Evolutionary conservation across 2,888 invertebrate species (phyloP).

Genomic region (Aphelenchoides bicaudatus): DNA sequence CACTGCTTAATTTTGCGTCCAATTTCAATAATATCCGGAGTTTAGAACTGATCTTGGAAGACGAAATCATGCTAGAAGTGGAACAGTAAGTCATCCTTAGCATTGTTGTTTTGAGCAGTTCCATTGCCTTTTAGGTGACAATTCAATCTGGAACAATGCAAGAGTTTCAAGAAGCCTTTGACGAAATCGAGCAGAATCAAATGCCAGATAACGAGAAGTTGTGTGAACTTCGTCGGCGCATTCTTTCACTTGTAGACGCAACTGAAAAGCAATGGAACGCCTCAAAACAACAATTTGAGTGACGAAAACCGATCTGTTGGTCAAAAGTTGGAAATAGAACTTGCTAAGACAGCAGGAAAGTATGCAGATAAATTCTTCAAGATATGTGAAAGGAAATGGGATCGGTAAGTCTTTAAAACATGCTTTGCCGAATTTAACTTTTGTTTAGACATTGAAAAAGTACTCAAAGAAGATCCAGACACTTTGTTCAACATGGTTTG

Average conservation of each 20-base stretch:
- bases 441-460: constrained; percentile 19
- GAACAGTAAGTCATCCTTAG: constrained; percentile 1
- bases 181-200: too few species aligned
- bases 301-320: background rate
- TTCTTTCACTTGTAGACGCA: constrained; percentile 7
- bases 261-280: constrained; percentile 9
- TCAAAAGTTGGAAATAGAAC: constrained; percentile 6
- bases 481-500: constrained; percentile 1
- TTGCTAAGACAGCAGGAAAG: background rate
- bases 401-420: too few species aligned
- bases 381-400: constrained; percentile 15
- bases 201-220: constrained; percentile 10
- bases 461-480: constrained; percentile 18
- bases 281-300: background rate
- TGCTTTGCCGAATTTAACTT: too few species aligned
- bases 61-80: constrained; percentile 7
- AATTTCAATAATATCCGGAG: background rate
- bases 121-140: background rate
- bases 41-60: background rate
- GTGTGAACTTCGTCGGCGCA: background rate
- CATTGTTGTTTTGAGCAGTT: background rate
- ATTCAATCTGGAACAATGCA: constrained; percentile 6
- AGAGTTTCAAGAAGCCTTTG: constrained; percentile 6
- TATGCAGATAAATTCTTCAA: constrained; percentile 17
- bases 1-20: too few species aligned